Evolutionary conservation across 2,113 vertebrate genomes (phyloP), one percentile per base, ranked within the genome.

Genomic region (Bubo blakistoni): DNA sequence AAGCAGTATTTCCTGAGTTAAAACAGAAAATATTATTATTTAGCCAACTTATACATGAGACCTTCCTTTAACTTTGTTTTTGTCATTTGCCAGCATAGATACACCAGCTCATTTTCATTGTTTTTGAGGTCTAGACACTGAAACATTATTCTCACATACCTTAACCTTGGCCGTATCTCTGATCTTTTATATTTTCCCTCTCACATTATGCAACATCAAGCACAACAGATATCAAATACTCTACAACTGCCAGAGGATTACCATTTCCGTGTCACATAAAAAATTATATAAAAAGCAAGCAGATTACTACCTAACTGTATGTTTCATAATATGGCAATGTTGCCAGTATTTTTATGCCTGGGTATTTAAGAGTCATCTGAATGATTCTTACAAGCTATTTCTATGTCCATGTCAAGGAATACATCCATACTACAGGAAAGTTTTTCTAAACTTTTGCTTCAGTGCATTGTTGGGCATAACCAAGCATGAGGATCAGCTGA

Each of bases 11-110:
- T 97, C 54, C 86, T 38, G 74, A 95, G 80, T 86, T 93, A 94
- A 81, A 91, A 40, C 70, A 81, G 66, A 93, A 94, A 96, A 92
- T 82, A 51, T 71, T 96, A 62, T 76, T 96, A 54, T 96, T 95
- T 71, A 54, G 14, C 27, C 34, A 70, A 66, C 5, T 54, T 79
- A n/a, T 4, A 63, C 0, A 1, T 10, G 21, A 81, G 49, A 36
- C 13, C 36, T 90, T n/a, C 4, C 44, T 88, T 77, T 74, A 86
- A 27, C 25, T 58, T 66, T 79, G 9, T 76, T 88, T 91, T 81
- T 8, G 26, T 94, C 10, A 29, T 74, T 88, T 86, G 16, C 32
- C 49, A 71, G 4, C 16, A 54, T 89, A 51, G 26, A 38, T 21
- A 46, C 2, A 81, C 6, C 27, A 57, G 27, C 10, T 87, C 21